These are phyloP conservation scores for Protonibea diacanthus DNA, from an alignment of 2,797 vertebrate species.

Conservation along the genomic window DNA sequence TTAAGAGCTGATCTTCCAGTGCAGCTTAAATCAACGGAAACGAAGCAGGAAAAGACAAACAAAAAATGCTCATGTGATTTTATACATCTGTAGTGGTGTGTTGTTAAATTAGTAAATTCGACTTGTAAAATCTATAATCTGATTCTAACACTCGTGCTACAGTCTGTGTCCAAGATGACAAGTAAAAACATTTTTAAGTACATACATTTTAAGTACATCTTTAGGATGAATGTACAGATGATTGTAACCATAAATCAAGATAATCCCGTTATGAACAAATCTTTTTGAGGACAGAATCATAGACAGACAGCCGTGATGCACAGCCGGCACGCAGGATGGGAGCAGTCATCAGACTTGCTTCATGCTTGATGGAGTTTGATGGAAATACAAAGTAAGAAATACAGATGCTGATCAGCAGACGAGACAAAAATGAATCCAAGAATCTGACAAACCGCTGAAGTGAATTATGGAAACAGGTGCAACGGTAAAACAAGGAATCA, in stretches of 20 bases:
- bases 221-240: background rate
- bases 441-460: slow-evolving; percentile 17
- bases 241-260: slow-evolving; percentile 7
- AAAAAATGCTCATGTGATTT: too few relatives aligned
- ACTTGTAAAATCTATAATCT: too few relatives aligned
- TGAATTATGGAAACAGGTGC: slow-evolving; percentile 1
- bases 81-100: background rate
- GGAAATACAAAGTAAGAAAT: slow-evolving; percentile 31
- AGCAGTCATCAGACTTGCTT: background rate
- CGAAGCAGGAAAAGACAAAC: too few relatives aligned
- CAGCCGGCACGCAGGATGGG: slow-evolving; percentile 7
- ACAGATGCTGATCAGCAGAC: slow-evolving; percentile 27
- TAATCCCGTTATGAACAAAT: slow-evolving; percentile 18
- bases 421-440: slow-evolving; percentile 20
- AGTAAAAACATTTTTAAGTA: too few relatives aligned
- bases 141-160: background rate
- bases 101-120: too few relatives aligned
- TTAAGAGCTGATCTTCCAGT: too few relatives aligned
- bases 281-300: slow-evolving; percentile 11
- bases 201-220: too few relatives aligned
- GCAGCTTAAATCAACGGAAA: too few relatives aligned
- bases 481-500: background rate
- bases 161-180: background rate
- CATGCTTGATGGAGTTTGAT: slow-evolving; percentile 17
- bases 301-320: background rate